Evolutionary conservation across 1,140 invertebrate species (phyloP).

Genomic region (Conus ventricosus): DNA sequence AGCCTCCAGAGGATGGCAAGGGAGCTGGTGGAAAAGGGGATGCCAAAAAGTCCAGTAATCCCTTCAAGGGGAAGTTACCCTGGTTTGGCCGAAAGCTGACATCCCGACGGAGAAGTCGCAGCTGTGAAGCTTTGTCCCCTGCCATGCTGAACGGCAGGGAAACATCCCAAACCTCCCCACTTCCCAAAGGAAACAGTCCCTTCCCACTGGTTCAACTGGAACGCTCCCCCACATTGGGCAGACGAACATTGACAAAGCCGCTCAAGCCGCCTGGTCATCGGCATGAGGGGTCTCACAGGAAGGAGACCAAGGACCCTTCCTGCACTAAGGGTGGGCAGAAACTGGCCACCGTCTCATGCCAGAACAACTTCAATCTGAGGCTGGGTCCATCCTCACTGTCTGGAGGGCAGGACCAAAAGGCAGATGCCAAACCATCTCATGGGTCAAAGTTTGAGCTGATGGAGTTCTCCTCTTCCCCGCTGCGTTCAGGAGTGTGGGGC

Average conservation of each 20-base stretch:
- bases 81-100: slow-evolving; percentile 17
- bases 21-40: not conserved
- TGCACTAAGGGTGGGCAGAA: not conserved
- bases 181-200: not conserved
- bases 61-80: not conserved
- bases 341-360: not conserved
- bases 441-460: slow-evolving; percentile 2
- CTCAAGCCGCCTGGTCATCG: not conserved
- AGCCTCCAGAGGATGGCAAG: not conserved
- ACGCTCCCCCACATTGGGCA: slow-evolving; percentile 7
- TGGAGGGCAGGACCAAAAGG: not conserved
- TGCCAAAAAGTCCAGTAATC: slow-evolving; percentile 11
- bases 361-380: not conserved
- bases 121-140: slow-evolving; percentile 18
- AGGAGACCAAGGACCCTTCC: not conserved
- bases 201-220: slow-evolving; percentile 29
- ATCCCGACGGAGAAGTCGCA: slow-evolving; percentile 13
- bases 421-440: not conserved
- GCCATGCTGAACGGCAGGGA: not conserved
- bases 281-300: not conserved
- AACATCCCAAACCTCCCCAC: not conserved
- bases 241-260: not conserved
- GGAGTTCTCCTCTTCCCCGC: not conserved
- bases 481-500: not conserved
- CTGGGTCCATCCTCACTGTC: not conserved